Evolutionary conservation across 2,888 invertebrate genomes (phyloP), one percentile per base, ranked within the genome.

Genomic region (Mesorhabditis belari): DNA sequence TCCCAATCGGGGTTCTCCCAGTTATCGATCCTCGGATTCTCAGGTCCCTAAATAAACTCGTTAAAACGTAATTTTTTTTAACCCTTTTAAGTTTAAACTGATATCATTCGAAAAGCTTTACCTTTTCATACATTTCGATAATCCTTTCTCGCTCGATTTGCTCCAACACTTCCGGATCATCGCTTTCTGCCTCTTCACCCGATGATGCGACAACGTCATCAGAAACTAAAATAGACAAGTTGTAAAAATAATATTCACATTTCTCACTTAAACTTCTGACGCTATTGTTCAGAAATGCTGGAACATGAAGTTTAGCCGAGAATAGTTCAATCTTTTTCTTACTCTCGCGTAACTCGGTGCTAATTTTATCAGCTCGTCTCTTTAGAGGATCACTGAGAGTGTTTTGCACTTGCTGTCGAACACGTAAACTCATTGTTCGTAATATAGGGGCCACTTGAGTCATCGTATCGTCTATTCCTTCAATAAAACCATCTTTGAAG

Each of bases 51-150:
- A n/a, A n/a, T n/a, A n/a, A n/a, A n/a, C n/a, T n/a, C n/a, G n/a
- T n/a, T n/a, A n/a, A n/a, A n/a, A n/a, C n/a, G n/a, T n/a, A n/a
- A n/a, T n/a, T n/a, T n/a, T n/a, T n/a, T n/a, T n/a, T n/a, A n/a
- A n/a, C n/a, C n/a, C n/a, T n/a, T n/a, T n/a, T n/a, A n/a, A n/a
- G n/a, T n/a, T n/a, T n/a, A n/a, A n/a, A n/a, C n/a, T n/a, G n/a
- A n/a, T n/a, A n/a, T n/a, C n/a, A n/a, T n/a, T n/a, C n/a, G n/a
- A n/a, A n/a, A n/a, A n/a, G n/a, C n/a, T n/a, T n/a, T 25, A 76
- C 76, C 66, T 75, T 71, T 44, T 77, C 77, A 63, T 80, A 80
- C 66, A 71, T 72, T 53, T 75, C 75, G 19, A 80, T 76, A 29
- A 80, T 80, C 50, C 71, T 67, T 51, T 78, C 76, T 6, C 80